phyloP scores from a whole-genome alignment of 2,113 vertebrate species.

The Thermophis baileyi region DNA sequence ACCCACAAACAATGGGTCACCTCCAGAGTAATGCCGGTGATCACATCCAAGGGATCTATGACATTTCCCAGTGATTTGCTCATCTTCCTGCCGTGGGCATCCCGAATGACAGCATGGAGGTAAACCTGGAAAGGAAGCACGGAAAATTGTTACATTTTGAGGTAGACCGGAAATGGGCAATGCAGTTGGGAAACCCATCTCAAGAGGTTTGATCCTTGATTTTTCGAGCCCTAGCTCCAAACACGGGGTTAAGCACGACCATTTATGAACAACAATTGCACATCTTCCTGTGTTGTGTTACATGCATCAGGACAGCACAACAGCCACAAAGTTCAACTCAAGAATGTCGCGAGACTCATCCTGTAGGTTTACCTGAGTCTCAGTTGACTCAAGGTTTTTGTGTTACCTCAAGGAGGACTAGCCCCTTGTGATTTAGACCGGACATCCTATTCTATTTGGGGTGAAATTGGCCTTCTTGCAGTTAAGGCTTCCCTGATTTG shows the following conservation, averaged over 20 bases:
- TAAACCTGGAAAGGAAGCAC: constrained; percentile 72
- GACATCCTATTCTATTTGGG: neutral
- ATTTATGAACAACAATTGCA: neutral
- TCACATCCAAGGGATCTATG: constrained; percentile 85
- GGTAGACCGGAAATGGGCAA: fast-evolving
- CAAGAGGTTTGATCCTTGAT: neutral
- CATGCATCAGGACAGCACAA: neutral
- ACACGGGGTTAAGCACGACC: neutral
- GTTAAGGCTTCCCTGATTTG: neutral
- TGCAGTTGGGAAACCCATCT: neutral
- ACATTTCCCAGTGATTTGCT: constrained; percentile 93
- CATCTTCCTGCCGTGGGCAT: constrained; percentile 89
- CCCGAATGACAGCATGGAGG: constrained; percentile 85
- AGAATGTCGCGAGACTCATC: neutral
- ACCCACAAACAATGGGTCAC: constrained; percentile 52
- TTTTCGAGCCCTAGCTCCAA: neutral
- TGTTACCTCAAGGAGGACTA: neutral
- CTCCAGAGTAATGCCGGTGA: constrained; percentile 80
- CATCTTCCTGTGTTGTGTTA: neutral
- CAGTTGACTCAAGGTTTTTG: neutral
- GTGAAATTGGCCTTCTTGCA: neutral
- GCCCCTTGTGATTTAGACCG: neutral
- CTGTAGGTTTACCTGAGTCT: neutral
- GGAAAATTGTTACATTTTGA: neutral
- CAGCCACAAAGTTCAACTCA: neutral